Conservation (phyloP, 2,888 invertebrate species). For the Callosobruchus maculatus region DNA sequence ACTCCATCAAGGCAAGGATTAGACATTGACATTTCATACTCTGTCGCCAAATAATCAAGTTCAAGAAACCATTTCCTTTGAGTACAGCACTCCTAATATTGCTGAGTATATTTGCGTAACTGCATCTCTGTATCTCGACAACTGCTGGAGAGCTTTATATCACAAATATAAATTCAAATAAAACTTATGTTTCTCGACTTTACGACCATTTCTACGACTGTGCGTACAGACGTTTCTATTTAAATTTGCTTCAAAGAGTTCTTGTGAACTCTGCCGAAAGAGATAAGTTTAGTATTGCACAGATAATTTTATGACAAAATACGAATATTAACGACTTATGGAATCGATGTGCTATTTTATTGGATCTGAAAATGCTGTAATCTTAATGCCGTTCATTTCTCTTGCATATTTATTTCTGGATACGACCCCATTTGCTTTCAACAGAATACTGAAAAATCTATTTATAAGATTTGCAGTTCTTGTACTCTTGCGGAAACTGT, state of each 20-base stretch:
- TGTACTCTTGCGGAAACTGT: no score
- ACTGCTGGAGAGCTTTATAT: background rate
- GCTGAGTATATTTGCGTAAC: background rate
- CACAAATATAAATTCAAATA: background rate
- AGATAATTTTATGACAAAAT: background rate
- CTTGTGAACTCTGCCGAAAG: background rate
- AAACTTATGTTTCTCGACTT: background rate
- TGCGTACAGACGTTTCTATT: background rate
- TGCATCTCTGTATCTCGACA: background rate
- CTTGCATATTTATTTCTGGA: no score
- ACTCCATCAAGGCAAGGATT: no score
- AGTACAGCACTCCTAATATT: no score
- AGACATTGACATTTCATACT: no score
- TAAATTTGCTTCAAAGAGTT: background rate
- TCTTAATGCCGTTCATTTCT: no score
- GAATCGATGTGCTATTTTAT: background rate
- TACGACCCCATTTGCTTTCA: no score
- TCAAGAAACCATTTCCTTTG: no score
- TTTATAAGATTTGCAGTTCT: no score
- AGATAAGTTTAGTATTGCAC: background rate
- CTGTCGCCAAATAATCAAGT: no score
- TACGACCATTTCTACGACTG: background rate
- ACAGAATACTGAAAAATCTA: no score
- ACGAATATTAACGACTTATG: background rate
- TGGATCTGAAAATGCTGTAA: no score